phyloP scores from a whole-genome alignment of 2,113 vertebrate genomes.

The Coreoperca whiteheadi region DNA sequence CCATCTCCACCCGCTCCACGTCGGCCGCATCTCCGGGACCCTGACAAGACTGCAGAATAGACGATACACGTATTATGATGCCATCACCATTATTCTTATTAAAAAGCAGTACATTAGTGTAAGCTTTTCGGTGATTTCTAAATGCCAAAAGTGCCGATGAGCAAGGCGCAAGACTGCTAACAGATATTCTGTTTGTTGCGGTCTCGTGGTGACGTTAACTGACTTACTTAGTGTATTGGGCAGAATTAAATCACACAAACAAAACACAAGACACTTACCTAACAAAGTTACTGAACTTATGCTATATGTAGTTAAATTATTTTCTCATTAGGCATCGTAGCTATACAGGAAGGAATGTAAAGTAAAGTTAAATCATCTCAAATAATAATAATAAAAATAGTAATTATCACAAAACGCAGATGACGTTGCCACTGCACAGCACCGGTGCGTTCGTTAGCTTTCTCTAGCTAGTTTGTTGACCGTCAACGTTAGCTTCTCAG shows the following conservation, averaged over 20 bases:
- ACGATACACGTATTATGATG: neutral
- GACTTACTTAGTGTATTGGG: no score
- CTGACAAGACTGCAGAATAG: constrained; percentile 66
- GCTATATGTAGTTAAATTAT: neutral
- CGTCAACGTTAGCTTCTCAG: constrained; percentile 53
- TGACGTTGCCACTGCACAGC: neutral
- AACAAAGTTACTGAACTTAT: neutral
- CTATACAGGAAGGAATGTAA: neutral
- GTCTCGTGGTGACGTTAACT: no score
- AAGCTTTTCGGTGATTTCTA: neutral
- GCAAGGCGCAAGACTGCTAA: no score
- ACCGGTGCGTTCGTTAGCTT: neutral
- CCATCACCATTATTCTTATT: neutral
- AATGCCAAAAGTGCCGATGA: neutral
- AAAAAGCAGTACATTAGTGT: neutral
- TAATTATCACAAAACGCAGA: no score
- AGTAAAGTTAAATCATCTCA: neutral
- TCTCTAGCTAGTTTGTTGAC: constrained; percentile 39
- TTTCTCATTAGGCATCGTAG: no score
- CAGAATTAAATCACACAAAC: neutral
- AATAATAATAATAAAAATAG: no score
- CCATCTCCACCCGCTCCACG: constrained; percentile 94
- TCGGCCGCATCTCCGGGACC: constrained; percentile 79
- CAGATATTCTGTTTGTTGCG: neutral
- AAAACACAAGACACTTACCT: neutral